Evolutionary conservation across 2,113 vertebrate genomes (phyloP), one percentile per base, ranked within the genome.

Genomic region (Cynoglossus semilaevis): DNA sequence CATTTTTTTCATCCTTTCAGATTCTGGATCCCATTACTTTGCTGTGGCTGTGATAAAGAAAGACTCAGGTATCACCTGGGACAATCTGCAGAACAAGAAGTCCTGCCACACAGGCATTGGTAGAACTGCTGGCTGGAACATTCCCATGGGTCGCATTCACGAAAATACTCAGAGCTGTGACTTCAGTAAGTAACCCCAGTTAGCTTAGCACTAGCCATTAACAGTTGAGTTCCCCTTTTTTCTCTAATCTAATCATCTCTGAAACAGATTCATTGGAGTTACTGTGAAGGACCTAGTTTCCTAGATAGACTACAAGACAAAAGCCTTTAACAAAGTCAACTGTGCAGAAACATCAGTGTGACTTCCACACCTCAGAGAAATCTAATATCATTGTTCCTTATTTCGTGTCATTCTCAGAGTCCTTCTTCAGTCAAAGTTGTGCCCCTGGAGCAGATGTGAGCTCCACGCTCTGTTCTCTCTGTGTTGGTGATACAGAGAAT

Each of bases 21-120:
- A 0, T 0, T 0, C 0, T 36, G 22, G 66, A 8, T 72, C 84
- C 16, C 88, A 85, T 36, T 93, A 93, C 70, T 92, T 80, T 9
- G 90, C 89, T 0, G 94, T 97, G 63, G 95, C 95, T 7, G 92
- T 97, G 35, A 90, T 93, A 42, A 93, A 90, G 88, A 94, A 84
- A 53, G 9, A 58, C 35, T 56, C 61, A 0, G 54, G 49, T 0
- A 36, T 94, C 66, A 90, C 66, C 10, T 96, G 95, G 94, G 72
- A 57, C 0, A 90, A 19, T 0, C 89, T 98, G 63, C 41, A 44
- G 70, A 91, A 90, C 4, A 95, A 84, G 84, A 94, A 61, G 74
- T 94, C 94, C 0, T 97, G 96, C 79, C 96, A 97, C 78, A 91
- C 94, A 0, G 93, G 84, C 0, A 11, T 94, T 0, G 90, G 92